Evolutionary conservation across 2,888 invertebrate genomes (phyloP).

Genomic region (Dromius quadrimaculatus): DNA sequence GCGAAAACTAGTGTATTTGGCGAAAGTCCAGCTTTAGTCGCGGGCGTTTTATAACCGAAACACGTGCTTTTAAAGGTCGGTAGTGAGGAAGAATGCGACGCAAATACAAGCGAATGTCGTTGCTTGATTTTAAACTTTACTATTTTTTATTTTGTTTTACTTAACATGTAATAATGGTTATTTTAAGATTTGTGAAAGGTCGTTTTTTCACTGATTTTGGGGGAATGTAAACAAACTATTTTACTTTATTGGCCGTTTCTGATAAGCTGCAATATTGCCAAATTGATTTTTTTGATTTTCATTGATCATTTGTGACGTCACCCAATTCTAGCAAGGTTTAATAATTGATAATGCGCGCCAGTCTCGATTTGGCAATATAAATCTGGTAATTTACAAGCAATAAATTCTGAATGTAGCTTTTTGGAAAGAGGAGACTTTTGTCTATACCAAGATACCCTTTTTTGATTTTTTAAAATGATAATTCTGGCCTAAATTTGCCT

Average conservation of each 20-base stretch:
- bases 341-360: no score
- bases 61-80: conserved; percentile 41
- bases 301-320: conserved; percentile 10
- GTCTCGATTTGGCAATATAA: no score
- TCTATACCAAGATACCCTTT: no score
- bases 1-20: conserved; percentile 25
- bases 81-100: conserved; percentile 22
- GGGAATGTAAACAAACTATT: neutral
- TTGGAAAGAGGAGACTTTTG: no score
- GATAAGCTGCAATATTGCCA: neutral
- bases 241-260: neutral
- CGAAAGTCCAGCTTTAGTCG: conserved; percentile 14
- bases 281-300: neutral
- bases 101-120: conserved; percentile 11
- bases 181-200: conserved; percentile 20
- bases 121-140: conserved; percentile 3
- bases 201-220: conserved; percentile 7
- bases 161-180: conserved; percentile 27
- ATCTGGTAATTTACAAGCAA: no score
- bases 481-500: no score
- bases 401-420: no score
- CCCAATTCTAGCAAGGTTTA: neutral
- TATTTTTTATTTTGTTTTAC: conserved; percentile 25
- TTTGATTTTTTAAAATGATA: no score
- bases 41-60: conserved; percentile 12